Evolutionary conservation across 1,140 invertebrate species (phyloP).

Genomic region (Dendroctonus valens): DNA sequence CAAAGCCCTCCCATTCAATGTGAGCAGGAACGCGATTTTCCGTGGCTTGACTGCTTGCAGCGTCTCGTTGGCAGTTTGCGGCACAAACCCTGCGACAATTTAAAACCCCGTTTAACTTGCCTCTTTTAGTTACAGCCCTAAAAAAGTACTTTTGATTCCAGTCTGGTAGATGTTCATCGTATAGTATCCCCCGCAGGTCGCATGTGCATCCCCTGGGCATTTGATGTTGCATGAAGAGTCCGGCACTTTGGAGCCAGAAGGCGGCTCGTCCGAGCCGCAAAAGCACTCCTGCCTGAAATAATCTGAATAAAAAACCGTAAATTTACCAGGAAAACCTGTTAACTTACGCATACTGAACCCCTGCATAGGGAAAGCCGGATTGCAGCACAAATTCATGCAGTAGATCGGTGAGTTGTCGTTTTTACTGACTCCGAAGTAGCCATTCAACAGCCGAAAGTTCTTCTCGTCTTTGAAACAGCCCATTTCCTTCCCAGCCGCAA

Average conservation of each 20-base stretch:
- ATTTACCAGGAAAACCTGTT: neutral
- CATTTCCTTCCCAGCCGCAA: slow-evolving; percentile 64
- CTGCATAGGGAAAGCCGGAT: slow-evolving; percentile 86
- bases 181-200: slow-evolving; percentile 83
- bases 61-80: slow-evolving; percentile 63
- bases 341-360: slow-evolving; percentile 83
- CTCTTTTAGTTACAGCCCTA: neutral
- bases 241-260: slow-evolving; percentile 61
- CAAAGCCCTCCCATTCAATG: slow-evolving; percentile 90
- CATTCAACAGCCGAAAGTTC: slow-evolving; percentile 70
- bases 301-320: neutral
- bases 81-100: slow-evolving; percentile 65
- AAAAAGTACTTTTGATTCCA: slow-evolving; percentile 71
- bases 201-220: slow-evolving; percentile 70
- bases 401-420: slow-evolving; percentile 72
- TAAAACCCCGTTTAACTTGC: no score
- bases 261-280: slow-evolving; percentile 78
- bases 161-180: slow-evolving; percentile 86
- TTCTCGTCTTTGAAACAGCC: slow-evolving; percentile 88
- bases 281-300: slow-evolving; percentile 79
- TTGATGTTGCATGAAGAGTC: slow-evolving; percentile 83
- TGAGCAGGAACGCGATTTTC: slow-evolving; percentile 90
- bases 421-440: slow-evolving; percentile 76
- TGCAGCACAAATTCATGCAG: slow-evolving; percentile 87
- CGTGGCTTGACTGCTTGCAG: slow-evolving; percentile 54